Conservation (phyloP, 64 coral and sea anemone genomes). For the Dendronephthya gigantea region DNA sequence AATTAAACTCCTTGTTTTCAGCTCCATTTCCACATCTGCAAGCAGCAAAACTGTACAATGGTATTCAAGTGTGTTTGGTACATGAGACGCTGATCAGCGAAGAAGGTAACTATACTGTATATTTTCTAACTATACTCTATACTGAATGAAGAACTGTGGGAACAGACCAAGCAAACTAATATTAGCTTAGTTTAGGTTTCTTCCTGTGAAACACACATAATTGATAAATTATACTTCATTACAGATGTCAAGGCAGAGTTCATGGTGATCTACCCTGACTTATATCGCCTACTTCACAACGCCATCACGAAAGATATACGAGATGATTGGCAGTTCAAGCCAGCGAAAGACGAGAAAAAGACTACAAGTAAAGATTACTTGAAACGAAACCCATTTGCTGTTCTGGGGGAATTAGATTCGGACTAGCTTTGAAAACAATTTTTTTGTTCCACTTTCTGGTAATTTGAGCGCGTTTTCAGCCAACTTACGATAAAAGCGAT, state of each 20-base stretch:
- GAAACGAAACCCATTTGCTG: background rate
- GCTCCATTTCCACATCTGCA: background rate
- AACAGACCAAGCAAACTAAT: too few species aligned
- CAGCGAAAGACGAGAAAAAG: background rate
- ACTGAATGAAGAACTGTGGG: too few species aligned
- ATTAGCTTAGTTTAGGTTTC: too few species aligned
- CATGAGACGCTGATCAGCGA: background rate
- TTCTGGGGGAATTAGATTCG: too few species aligned
- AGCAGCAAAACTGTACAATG: background rate
- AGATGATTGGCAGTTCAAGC: background rate
- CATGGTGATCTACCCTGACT: background rate
- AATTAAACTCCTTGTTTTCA: background rate
- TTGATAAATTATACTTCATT: background rate
- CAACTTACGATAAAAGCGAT: too few species aligned
- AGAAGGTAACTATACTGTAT: background rate
- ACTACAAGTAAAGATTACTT: background rate
- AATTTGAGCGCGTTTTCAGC: too few species aligned
- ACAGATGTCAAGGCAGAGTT: background rate
- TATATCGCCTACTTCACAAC: background rate
- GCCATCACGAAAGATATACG: background rate
- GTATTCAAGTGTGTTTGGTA: background rate
- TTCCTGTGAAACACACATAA: too few species aligned
- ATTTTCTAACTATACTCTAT: too few species aligned
- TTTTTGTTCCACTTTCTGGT: too few species aligned
- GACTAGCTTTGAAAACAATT: too few species aligned